Percentiles rank a stretch among this genome's conserved stretches.
These are phyloP conservation scores for Akabosia matsudoensis DNA, from an alignment of 1,140 invertebrate species.

Conservation along the genomic window DNA sequence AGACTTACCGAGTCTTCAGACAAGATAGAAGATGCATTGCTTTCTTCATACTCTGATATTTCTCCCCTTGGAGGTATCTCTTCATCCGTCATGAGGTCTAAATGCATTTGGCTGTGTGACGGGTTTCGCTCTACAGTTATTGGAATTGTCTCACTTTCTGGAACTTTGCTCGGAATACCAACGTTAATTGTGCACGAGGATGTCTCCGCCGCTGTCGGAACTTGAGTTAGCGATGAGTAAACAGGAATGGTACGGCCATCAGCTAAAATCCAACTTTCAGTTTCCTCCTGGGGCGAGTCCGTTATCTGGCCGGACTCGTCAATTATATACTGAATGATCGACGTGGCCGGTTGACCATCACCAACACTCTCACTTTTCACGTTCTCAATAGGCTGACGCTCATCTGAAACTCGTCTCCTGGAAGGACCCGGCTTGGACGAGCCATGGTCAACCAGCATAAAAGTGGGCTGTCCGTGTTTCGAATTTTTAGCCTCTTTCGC, in stretches of 20 bases:
- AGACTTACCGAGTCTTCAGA: conserved; percentile 34
- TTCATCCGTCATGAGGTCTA: conserved; percentile 74
- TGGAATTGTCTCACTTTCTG: conserved; percentile 3
- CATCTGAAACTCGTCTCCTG: neutral
- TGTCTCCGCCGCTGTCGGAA: conserved; percentile 4
- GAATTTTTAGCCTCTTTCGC: neutral
- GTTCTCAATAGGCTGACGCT: neutral
- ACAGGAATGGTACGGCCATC: conserved; percentile 37
- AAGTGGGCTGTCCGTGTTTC: neutral
- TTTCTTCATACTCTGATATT: conserved; percentile 43
- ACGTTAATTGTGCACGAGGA: neutral
- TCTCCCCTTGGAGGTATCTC: conserved; percentile 70
- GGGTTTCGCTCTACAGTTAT: neutral
- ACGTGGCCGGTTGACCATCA: neutral
- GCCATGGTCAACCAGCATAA: conserved; percentile 3
- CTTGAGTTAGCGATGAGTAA: conserved; percentile 28
- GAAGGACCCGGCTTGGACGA: neutral
- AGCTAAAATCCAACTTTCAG: conserved; percentile 29
- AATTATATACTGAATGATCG: conserved; percentile 38
- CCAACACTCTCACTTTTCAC: neutral
- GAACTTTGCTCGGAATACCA: neutral
- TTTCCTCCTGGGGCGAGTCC: conserved; percentile 13
- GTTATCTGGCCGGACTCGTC: conserved; percentile 23
- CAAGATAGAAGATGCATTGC: conserved; percentile 39
- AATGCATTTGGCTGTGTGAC: neutral